phyloP scores from a whole-genome alignment of 2,113 vertebrate genomes.

The Eretmochelys imbricata region DNA sequence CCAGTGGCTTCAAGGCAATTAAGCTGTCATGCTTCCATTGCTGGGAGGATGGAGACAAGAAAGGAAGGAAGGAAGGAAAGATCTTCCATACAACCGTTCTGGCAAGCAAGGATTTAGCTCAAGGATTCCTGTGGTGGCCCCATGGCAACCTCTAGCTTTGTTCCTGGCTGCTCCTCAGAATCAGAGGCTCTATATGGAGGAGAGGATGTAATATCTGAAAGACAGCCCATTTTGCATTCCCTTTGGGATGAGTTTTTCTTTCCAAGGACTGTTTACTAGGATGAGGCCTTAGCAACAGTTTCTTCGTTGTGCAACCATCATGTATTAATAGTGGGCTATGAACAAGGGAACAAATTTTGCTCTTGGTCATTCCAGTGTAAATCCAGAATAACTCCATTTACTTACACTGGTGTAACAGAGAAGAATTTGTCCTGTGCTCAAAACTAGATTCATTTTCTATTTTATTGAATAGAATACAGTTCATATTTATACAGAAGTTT shows the following conservation, averaged over 20 bases:
- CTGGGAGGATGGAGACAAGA: background rate
- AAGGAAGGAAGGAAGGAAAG: background rate
- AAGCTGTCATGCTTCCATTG: background rate
- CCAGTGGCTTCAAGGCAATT: background rate
- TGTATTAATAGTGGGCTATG: background rate
- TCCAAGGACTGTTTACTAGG: constrained; percentile 10
- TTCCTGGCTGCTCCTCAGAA: background rate
- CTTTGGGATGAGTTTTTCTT: background rate
- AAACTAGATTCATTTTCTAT: background rate
- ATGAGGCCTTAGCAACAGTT: background rate
- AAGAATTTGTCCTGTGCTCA: background rate
- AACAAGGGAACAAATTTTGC: background rate
- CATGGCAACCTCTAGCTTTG: background rate
- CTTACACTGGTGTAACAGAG: background rate
- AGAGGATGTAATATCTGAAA: background rate
- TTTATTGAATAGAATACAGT: background rate
- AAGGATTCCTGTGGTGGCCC: background rate
- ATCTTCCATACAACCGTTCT: background rate
- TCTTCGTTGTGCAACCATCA: background rate
- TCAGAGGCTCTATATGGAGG: background rate
- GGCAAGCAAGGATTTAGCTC: background rate
- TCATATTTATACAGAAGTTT: background rate
- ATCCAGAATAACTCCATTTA: background rate
- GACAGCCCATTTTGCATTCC: background rate
- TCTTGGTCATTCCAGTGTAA: background rate